Evolutionary conservation across 2,888 invertebrate species (phyloP), one percentile per base, ranked within the genome.

Genomic region (Caenorhabditis imperialis): DNA sequence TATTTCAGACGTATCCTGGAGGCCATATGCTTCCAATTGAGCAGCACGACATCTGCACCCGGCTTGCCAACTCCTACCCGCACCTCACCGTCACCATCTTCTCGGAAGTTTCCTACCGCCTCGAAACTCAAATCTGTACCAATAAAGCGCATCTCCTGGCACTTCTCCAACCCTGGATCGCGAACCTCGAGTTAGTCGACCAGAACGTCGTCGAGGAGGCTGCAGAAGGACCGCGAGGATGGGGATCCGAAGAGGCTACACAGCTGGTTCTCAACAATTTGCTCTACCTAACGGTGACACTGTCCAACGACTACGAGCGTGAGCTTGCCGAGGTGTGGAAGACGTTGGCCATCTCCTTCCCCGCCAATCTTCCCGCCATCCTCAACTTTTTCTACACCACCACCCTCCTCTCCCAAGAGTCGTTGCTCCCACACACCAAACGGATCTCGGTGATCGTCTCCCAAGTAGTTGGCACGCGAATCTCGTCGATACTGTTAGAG

Each of bases 51-150:
- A 91, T 98, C 33, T 96, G 96, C 0, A 92, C 94, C 42, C 96
- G 97, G 88, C 91, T 99, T 85, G 94, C 98, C 0, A 93, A 94
- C 81, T 91, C 96, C 23, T 96, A 98, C 88, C 96, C 98, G 0
- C 97, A 98, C 88, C 91, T 99, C 40, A 98, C 99, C 25, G 97
- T 99, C 96, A 96, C 97, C 0, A 96, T 99, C 92, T 97, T 99
- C 90, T 97, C 97, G 88, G 99, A 99, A 91, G 96, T 98, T 73
- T 97, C 97, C 8, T 94, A 94, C 89, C 92, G 98, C 74, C 94
- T 99, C 89, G 96, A 97, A 91, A 95, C 95, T 7, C 97, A 98
- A 0, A 92, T 95, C 42, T 93, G 95, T 5, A 94, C 96, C 89
- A 94, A 97, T 0, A 92, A 96, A 1, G 94, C 96, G 85, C 91